These are phyloP conservation scores for Smutsia temminckii DNA, from an alignment of 2,797 vertebrate genomes.

Conservation along the genomic window DNA sequence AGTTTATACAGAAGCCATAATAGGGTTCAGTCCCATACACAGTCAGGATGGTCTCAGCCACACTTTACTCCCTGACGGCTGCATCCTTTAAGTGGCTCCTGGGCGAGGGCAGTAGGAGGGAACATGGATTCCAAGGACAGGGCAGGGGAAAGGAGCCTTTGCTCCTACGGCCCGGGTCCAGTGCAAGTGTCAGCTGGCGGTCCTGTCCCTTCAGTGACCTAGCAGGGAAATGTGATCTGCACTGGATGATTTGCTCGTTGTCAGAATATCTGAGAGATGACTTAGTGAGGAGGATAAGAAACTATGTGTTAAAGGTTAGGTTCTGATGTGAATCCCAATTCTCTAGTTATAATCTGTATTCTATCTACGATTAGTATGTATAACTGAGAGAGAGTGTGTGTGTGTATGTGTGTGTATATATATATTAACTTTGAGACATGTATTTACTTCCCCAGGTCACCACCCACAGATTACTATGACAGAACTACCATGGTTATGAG, in stretches of 20 bases:
- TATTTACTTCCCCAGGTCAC: neutral
- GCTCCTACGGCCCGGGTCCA: neutral
- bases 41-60: neutral
- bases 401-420: too few relatives aligned
- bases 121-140: neutral
- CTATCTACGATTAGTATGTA: neutral
- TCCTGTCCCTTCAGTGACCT: neutral
- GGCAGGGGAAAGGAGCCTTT: neutral
- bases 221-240: neutral
- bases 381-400: neutral
- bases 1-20: neutral
- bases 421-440: neutral
- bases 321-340: constrained; percentile 35
- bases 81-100: neutral
- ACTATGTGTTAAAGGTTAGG: neutral
- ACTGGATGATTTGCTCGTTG: neutral
- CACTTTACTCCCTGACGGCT: neutral
- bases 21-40: neutral
- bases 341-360: neutral
- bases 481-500: neutral
- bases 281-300: neutral
- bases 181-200: neutral
- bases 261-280: neutral
- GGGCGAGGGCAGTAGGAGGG: neutral
- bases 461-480: neutral